phyloP scores from a whole-genome alignment of 2,113 vertebrate species.

The Urocolius indicus region DNA sequence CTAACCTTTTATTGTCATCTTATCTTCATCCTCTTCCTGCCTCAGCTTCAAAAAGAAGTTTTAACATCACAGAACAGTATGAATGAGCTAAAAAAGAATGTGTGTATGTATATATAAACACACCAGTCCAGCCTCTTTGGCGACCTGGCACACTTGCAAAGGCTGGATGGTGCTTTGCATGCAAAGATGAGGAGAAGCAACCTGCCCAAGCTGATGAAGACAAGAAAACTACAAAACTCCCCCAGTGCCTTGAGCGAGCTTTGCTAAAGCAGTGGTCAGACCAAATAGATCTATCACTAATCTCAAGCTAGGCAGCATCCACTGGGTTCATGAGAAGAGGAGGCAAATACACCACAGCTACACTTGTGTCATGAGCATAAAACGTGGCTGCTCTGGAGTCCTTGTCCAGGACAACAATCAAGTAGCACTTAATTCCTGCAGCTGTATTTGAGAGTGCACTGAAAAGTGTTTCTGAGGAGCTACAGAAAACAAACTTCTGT shows the following conservation, averaged over 20 bases:
- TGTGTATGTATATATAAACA: background rate
- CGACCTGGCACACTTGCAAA: background rate
- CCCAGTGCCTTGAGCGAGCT: fast-evolving
- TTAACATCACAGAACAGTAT: background rate
- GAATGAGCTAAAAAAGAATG: background rate
- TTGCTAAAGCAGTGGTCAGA: background rate
- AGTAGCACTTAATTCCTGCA: background rate
- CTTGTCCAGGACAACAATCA: background rate
- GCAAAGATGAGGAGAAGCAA: background rate
- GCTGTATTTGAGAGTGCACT: background rate
- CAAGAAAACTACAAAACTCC: background rate
- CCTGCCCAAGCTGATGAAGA: background rate
- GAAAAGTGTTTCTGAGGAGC: background rate
- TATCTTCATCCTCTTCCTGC: conserved; percentile 56
- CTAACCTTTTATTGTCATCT: conserved; percentile 12
- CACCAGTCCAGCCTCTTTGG: background rate
- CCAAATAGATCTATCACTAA: background rate
- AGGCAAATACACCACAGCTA: background rate
- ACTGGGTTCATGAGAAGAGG: background rate
- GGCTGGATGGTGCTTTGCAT: background rate
- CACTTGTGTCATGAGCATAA: background rate
- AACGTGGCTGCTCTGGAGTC: background rate
- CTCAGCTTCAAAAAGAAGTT: conserved; percentile 1
- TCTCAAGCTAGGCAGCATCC: background rate
- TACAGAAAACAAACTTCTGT: background rate